phyloP scores from a whole-genome alignment of 2,797 vertebrate species.

The Apodemus agrarius region DNA sequence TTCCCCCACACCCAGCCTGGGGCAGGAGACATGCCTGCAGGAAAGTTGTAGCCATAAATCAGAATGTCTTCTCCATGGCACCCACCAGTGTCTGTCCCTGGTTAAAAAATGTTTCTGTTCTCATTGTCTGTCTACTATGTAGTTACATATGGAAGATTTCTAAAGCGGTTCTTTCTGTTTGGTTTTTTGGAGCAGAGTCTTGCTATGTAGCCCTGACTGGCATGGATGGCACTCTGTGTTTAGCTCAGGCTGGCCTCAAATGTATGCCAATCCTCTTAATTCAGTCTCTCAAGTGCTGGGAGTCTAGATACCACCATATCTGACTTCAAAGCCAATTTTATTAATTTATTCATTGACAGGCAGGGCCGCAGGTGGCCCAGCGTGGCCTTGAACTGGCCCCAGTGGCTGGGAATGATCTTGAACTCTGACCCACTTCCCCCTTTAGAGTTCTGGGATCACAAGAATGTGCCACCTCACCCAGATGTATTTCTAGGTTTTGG shows the following conservation, averaged over 20 bases:
- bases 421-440: neutral
- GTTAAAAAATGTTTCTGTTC: neutral
- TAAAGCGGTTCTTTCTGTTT: neutral
- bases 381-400: neutral
- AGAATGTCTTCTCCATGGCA: neutral
- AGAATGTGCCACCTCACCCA: no score
- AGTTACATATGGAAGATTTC: neutral
- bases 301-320: neutral
- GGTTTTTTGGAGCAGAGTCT: neutral
- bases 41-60: neutral
- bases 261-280: neutral
- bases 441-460: neutral
- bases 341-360: neutral
- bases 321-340: neutral
- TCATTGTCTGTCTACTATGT: neutral
- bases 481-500: neutral
- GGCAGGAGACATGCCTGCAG: neutral
- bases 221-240: neutral
- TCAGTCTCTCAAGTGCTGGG: neutral
- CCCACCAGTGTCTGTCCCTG: neutral
- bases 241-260: neutral
- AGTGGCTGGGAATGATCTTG: neutral
- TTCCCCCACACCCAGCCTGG: neutral
- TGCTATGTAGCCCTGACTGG: neutral
- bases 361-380: neutral